These are phyloP conservation scores for Pelmatolapia mariae DNA, from an alignment of 2,113 vertebrate genomes.

Conservation along the genomic window DNA sequence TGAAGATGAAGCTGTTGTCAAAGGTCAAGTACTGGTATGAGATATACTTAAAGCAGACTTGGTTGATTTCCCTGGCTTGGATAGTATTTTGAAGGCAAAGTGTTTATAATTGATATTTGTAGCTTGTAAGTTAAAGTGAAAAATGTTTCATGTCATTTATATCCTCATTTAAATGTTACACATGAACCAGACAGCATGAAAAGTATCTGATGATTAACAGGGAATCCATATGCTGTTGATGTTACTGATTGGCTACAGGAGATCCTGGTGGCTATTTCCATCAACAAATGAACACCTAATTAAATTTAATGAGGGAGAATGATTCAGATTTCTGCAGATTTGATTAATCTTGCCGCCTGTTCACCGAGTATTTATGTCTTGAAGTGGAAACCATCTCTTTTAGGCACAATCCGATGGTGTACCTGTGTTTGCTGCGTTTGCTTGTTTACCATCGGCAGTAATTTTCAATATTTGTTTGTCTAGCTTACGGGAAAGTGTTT, in stretches of 20 bases:
- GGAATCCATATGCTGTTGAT: background rate
- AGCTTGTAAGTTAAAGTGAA: background rate
- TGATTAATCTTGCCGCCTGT: background rate
- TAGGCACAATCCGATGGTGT: background rate
- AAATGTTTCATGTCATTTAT: background rate
- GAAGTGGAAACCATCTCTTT: background rate
- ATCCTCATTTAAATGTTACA: background rate
- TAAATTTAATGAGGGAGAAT: background rate
- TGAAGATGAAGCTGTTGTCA: background rate
- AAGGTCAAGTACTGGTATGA: background rate
- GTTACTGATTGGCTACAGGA: background rate
- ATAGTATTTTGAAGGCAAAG: background rate
- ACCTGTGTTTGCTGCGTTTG: background rate
- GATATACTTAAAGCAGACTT: background rate
- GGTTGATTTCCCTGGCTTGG: background rate
- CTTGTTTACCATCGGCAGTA: background rate
- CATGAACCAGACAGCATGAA: background rate
- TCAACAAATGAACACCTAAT: background rate
- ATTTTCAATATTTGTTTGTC: background rate
- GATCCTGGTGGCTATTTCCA: background rate
- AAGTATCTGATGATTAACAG: background rate
- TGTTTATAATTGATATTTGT: background rate
- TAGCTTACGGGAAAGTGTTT: constrained; percentile 93
- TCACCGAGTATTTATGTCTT: background rate
- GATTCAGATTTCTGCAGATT: background rate